Evolutionary conservation across 2,797 vertebrate genomes (phyloP).

Genomic region (Pogoniulus pusillus): DNA sequence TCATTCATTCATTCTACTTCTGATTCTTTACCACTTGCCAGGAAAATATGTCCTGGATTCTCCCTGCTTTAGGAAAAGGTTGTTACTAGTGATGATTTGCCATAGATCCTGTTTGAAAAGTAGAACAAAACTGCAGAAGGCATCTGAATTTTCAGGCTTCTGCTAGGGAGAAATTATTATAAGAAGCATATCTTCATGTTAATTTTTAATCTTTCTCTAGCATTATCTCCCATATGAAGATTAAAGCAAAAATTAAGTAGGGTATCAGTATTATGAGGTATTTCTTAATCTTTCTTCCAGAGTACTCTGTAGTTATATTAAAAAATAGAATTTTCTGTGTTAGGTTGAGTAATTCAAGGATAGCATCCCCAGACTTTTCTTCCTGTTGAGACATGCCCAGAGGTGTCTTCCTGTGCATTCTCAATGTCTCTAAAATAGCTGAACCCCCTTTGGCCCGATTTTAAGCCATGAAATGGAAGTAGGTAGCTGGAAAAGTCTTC

Average conservation of each 20-base stretch:
- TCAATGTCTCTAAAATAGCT: not conserved
- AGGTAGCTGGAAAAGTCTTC: not conserved
- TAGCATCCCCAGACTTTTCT: not conserved
- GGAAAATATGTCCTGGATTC: not conserved
- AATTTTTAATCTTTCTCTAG: conserved; percentile 38
- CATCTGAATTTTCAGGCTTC: conserved; percentile 11
- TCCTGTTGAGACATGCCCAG: not conserved
- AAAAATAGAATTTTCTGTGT: not conserved
- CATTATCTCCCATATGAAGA: conserved; percentile 27
- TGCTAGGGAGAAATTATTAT: not conserved
- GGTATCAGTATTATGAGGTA: not conserved
- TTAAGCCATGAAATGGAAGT: not conserved
- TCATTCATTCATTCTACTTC: too few relatives aligned
- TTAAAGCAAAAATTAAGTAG: conserved; percentile 22
- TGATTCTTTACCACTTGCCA: not conserved
- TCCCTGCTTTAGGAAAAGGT: not conserved
- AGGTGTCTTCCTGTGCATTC: not conserved
- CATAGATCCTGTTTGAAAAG: not conserved
- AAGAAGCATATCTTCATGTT: not conserved
- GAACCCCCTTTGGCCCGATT: not conserved
- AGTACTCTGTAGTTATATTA: not conserved
- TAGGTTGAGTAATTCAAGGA: not conserved
- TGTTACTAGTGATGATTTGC: not conserved
- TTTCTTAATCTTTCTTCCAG: conserved; percentile 18
- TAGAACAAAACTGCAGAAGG: not conserved